Percentiles rank a stretch among this genome's conserved stretches.
These are phyloP conservation scores for Orientallactaga bullata DNA, from an alignment of 2,113 vertebrate genomes.

Conservation along the genomic window DNA sequence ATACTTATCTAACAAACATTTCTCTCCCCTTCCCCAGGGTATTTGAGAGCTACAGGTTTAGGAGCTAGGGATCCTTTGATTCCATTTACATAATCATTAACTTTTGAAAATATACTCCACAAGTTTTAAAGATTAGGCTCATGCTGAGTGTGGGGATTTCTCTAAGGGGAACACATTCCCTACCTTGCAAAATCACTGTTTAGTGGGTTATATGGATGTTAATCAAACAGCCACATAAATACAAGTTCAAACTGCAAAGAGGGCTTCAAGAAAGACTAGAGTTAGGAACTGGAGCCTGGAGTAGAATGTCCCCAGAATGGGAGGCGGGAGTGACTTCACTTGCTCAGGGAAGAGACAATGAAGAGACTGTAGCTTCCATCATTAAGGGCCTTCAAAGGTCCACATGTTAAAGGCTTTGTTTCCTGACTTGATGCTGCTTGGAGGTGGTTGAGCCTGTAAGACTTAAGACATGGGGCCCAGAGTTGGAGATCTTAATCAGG, in stretches of 20 bases:
- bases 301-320: neutral
- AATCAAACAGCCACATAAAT: neutral
- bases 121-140: neutral
- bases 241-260: neutral
- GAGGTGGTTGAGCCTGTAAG: neutral
- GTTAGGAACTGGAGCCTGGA: neutral
- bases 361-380: neutral
- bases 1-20: neutral
- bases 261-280: neutral
- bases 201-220: neutral
- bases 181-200: neutral
- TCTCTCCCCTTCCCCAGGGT: neutral
- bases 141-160: neutral
- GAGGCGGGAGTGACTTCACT: neutral
- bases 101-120: neutral
- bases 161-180: neutral
- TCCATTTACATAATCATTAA: slow-evolving; percentile 34
- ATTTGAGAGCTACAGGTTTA: neutral
- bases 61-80: neutral
- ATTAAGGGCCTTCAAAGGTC: neutral
- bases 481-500: no score
- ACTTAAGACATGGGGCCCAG: no score
- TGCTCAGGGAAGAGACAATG: neutral
- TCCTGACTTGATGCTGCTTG: neutral
- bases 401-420: neutral